Evolutionary conservation across 1,140 invertebrate genomes (phyloP).

Genomic region (Caenorhabditis inopinata): DNA sequence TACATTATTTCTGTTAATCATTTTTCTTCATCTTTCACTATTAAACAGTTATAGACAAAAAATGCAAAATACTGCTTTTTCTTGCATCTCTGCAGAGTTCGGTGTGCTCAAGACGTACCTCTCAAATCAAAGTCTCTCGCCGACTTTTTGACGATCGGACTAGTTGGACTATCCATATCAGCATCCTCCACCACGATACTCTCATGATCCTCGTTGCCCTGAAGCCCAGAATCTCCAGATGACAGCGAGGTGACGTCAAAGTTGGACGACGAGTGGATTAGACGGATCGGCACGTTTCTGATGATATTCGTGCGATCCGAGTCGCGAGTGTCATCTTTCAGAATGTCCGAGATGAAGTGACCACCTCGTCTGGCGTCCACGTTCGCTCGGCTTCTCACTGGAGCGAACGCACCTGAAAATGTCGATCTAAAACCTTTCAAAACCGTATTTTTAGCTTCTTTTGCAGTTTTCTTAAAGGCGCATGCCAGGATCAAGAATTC

Average conservation of each 20-base stretch:
- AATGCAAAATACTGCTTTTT: too few relatives aligned
- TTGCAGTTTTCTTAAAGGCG: too few relatives aligned
- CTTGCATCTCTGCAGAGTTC: too few relatives aligned
- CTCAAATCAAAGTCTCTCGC: background rate
- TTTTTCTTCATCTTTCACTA: too few relatives aligned
- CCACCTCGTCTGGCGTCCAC: background rate
- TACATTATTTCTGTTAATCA: too few relatives aligned
- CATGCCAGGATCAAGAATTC: too few relatives aligned
- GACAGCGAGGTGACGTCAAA: background rate
- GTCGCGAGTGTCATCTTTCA: background rate
- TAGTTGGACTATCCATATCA: slow-evolving; percentile 38
- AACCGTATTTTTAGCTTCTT: too few relatives aligned
- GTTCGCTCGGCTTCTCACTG: background rate
- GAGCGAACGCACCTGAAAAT: slow-evolving; percentile 37
- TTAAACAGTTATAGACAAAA: too few relatives aligned
- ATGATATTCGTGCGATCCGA: background rate
- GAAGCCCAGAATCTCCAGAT: slow-evolving; percentile 4
- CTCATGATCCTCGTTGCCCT: slow-evolving; percentile 7
- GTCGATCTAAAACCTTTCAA: too few relatives aligned
- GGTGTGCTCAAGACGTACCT: background rate
- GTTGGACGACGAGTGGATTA: background rate
- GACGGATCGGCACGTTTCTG: background rate
- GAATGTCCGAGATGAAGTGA: background rate
- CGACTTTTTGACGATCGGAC: slow-evolving; percentile 23
- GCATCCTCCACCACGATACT: slow-evolving; percentile 21